Percentiles rank a stretch among this genome's conserved stretches.
Conservation (phyloP, 2,113 vertebrate genomes). For the rat (Rattus norvegicus) region DNA sequence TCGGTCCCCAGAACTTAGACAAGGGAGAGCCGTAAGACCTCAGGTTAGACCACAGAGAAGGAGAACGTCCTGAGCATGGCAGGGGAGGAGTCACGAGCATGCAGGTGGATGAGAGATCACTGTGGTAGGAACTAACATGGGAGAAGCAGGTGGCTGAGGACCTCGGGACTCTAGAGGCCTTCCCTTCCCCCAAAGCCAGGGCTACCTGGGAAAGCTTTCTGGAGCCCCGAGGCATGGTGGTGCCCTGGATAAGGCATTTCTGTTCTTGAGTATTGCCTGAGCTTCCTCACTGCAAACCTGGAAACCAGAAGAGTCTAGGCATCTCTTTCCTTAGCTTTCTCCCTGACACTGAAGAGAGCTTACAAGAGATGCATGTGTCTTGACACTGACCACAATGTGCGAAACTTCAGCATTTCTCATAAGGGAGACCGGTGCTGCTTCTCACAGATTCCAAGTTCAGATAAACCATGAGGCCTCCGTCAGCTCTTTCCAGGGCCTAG, state of each 20-base stretch:
- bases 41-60: not conserved
- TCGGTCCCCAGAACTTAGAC: not conserved
- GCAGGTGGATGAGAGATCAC: not conserved
- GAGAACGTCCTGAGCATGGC: not conserved
- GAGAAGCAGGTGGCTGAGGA: not conserved
- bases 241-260: not conserved
- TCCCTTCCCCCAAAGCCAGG: not conserved
- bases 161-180: not conserved
- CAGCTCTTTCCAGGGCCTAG: not conserved
- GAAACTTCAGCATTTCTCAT: not conserved
- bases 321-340: constrained; percentile 30
- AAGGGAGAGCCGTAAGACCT: not conserved
- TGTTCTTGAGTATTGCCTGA: not conserved
- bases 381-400: not conserved
- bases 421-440: constrained; percentile 14
- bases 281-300: not conserved
- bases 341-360: not conserved
- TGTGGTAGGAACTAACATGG: not conserved
- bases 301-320: not conserved
- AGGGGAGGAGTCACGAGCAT: not conserved
- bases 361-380: not conserved
- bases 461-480: not conserved
- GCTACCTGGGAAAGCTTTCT: not conserved
- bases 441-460: not conserved
- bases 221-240: not conserved